These are phyloP conservation scores for Himantopus leucocephalus DNA, from an alignment of 2,113 vertebrate genomes.

Conservation along the genomic window DNA sequence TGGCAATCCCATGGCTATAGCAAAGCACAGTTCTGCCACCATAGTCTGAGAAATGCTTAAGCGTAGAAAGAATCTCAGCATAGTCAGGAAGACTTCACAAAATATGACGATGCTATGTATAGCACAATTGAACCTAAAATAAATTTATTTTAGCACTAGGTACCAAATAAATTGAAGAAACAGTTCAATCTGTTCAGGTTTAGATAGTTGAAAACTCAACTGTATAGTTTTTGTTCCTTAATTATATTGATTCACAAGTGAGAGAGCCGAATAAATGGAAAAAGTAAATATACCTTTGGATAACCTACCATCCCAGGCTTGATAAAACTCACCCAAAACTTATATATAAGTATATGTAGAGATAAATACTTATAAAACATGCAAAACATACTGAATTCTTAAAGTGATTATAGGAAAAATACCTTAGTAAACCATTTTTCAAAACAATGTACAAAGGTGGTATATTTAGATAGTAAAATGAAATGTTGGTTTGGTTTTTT, in stretches of 20 bases:
- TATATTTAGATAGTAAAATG: background rate
- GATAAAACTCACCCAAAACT: background rate
- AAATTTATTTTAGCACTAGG: background rate
- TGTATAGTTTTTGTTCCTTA: background rate
- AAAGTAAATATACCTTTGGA: background rate
- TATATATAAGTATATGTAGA: background rate
- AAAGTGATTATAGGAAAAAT: background rate
- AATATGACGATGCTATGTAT: background rate
- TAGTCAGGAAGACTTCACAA: background rate
- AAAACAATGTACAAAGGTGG: background rate
- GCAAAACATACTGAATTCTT: background rate
- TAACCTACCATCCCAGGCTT: background rate
- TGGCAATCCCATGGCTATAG: background rate
- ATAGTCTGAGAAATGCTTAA: background rate
- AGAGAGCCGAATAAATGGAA: background rate
- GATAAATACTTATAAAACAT: background rate
- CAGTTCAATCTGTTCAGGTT: background rate
- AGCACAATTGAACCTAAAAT: background rate
- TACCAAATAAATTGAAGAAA: background rate
- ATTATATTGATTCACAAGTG: background rate
- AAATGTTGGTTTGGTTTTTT: background rate
- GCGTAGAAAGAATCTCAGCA: background rate
- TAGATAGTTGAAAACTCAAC: background rate
- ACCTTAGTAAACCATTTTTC: background rate
- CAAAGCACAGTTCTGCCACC: background rate